Evolutionary conservation across 1,140 invertebrate species (phyloP).

Genomic region (Cryptotermes secundus): DNA sequence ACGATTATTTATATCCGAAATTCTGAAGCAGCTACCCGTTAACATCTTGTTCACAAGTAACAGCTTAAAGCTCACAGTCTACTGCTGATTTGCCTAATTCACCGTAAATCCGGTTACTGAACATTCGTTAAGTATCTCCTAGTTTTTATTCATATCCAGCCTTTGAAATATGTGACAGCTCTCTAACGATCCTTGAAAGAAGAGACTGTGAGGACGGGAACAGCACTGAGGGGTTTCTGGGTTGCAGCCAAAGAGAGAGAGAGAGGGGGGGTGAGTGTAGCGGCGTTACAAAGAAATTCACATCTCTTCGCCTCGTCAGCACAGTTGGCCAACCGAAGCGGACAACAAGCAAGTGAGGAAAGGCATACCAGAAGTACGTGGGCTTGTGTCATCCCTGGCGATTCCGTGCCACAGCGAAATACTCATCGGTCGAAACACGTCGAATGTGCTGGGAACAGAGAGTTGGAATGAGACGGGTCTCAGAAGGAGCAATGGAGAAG

Average conservation of each 20-base stretch:
- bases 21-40: too few relatives aligned
- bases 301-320: not conserved
- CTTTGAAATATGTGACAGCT: slow-evolving; percentile 5
- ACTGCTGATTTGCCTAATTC: not conserved
- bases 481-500: too few relatives aligned
- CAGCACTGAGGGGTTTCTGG: not conserved
- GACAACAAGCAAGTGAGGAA: not conserved
- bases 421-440: not conserved
- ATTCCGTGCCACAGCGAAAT: not conserved
- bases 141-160: not conserved
- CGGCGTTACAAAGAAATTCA: not conserved
- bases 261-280: not conserved
- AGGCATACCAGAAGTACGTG: not conserved
- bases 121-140: not conserved
- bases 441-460: too few relatives aligned
- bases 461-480: too few relatives aligned
- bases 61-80: too few relatives aligned
- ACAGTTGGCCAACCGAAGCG: not conserved
- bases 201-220: not conserved
- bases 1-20: too few relatives aligned
- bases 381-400: not conserved
- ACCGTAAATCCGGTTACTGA: not conserved
- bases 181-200: slow-evolving; percentile 15
- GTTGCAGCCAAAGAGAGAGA: not conserved
- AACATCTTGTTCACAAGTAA: too few relatives aligned